A percentile compares a stretch with the other conserved stretches of the same genome.
phyloP scores from a whole-genome alignment of 2,113 vertebrate genomes.

The Gymnogyps californianus region DNA sequence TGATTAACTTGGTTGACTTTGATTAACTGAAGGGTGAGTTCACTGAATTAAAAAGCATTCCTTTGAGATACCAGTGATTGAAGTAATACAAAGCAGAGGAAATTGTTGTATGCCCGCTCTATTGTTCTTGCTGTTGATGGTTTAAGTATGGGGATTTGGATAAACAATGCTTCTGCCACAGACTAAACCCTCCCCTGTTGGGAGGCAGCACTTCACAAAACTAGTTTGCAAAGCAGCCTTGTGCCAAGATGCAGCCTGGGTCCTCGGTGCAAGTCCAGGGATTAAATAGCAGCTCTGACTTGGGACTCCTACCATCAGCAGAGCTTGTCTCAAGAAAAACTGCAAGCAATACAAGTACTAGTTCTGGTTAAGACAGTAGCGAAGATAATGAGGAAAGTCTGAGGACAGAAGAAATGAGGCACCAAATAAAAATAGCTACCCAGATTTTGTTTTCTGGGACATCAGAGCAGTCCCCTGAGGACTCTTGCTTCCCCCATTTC shows the following conservation, averaged over 20 bases:
- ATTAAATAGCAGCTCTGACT: neutral
- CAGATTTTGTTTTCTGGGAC: constrained; percentile 35
- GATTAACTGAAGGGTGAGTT: constrained; percentile 22
- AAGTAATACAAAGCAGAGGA: constrained; percentile 15
- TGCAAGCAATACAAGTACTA: neutral
- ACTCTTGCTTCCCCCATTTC: neutral
- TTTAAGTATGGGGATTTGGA: neutral
- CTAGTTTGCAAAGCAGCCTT: neutral
- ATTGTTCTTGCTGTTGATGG: constrained; percentile 5
- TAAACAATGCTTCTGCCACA: neutral
- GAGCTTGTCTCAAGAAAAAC: neutral
- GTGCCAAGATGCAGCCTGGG: neutral
- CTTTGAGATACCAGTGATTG: constrained; percentile 33
- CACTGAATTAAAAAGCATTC: constrained; percentile 25
- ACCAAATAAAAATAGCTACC: constrained; percentile 37
- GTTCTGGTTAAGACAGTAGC: neutral
- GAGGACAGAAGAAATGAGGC: constrained; percentile 32
- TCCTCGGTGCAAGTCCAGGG: neutral
- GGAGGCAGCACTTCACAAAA: neutral
- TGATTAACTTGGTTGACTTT: constrained; percentile 19
- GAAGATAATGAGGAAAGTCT: constrained; percentile 5
- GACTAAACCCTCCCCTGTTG: neutral
- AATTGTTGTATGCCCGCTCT: neutral
- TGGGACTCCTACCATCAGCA: neutral
- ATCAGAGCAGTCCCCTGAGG: neutral